These are phyloP conservation scores for Coilia nasus DNA, from an alignment of 2,797 vertebrate genomes.

Conservation along the genomic window DNA sequence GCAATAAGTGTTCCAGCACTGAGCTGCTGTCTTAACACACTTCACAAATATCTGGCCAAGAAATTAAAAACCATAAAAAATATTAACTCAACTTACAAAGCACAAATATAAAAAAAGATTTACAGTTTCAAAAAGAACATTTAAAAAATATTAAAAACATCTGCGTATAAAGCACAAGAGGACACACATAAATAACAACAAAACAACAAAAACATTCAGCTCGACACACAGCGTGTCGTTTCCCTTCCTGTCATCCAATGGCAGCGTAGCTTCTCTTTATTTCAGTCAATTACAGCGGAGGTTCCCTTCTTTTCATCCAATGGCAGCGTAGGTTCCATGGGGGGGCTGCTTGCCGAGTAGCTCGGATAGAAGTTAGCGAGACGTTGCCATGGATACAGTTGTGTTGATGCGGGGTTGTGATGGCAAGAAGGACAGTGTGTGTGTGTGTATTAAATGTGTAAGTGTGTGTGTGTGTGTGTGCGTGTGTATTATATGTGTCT, in stretches of 20 bases:
- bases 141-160: slow-evolving; percentile 6
- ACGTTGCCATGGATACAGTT: background rate
- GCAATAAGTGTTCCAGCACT: background rate
- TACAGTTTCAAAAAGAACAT: background rate
- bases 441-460: slow-evolving; percentile 3
- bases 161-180: background rate
- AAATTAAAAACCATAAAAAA: background rate
- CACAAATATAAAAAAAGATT: slow-evolving; percentile 4
- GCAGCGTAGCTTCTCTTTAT: too few relatives aligned
- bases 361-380: too few relatives aligned
- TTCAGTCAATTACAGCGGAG: too few relatives aligned
- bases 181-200: background rate
- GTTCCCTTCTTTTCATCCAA: too few relatives aligned
- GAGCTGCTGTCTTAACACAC: background rate
- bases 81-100: background rate
- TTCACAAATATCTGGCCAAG: background rate
- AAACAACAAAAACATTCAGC: background rate
- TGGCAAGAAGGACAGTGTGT: background rate
- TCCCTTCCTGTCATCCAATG: background rate
- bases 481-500: slow-evolving; percentile 28
- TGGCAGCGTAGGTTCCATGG: too few relatives aligned
- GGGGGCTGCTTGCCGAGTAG: too few relatives aligned
- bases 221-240: background rate
- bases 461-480: slow-evolving; percentile 30
- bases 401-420: background rate